Percentiles rank a stretch among this genome's conserved stretches.
Evolutionary conservation across 2,888 invertebrate genomes (phyloP).

Genomic region (Steinernema scapterisci): DNA sequence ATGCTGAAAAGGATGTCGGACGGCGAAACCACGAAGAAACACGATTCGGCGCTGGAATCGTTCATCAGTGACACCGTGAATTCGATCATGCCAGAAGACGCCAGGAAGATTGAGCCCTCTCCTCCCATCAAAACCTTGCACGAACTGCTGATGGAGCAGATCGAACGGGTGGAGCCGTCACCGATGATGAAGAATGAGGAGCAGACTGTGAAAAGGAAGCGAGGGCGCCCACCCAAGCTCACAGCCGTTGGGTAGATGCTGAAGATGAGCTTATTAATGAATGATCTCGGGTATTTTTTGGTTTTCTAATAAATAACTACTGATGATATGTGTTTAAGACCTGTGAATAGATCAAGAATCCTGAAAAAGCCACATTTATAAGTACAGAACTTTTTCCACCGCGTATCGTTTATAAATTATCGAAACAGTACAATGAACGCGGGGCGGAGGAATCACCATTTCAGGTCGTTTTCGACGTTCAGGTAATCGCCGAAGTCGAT

Average conservation of each 20-base stretch:
- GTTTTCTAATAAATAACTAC: too few species aligned
- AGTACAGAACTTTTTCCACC: too few species aligned
- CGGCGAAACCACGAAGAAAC: not conserved
- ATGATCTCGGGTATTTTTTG: too few species aligned
- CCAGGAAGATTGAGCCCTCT: not conserved
- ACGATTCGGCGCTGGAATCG: not conserved
- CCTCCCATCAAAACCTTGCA: constrained; percentile 6
- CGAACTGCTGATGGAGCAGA: constrained; percentile 24
- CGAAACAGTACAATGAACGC: constrained; percentile 13
- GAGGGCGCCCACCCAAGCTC: not conserved
- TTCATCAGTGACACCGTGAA: constrained; percentile 5
- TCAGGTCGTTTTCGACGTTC: constrained; percentile 52
- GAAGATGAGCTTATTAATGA: not conserved
- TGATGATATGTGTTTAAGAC: too few species aligned
- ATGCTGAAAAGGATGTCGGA: not conserved
- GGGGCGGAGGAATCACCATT: not conserved
- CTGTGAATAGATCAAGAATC: too few species aligned
- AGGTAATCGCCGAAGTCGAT: constrained; percentile 62
- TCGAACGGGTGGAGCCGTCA: not conserved
- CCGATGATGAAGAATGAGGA: not conserved
- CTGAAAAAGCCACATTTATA: too few species aligned
- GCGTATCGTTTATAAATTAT: constrained; percentile 23
- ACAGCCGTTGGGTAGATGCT: not conserved
- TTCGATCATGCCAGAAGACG: not conserved
- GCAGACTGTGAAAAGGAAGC: not conserved